A percentile compares a stretch with the other conserved stretches of the same genome.
phyloP scores from a whole-genome alignment of 2,888 invertebrate genomes.

The Teleiodes luculella region DNA sequence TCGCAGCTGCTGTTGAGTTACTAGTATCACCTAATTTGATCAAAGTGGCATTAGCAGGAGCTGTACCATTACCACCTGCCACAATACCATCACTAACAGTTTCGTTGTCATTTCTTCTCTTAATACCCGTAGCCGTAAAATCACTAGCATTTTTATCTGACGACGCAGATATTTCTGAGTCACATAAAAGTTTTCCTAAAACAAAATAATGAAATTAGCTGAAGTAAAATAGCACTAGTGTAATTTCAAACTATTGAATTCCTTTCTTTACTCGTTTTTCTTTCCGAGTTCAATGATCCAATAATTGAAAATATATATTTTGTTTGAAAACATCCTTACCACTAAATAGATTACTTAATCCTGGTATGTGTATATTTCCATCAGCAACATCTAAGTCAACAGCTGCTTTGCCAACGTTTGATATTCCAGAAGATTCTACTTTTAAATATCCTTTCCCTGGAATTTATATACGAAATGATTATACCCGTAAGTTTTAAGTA shows the following conservation, averaged over 20 bases:
- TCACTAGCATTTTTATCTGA: neutral
- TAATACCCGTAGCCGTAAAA: neutral
- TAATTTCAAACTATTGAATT: slow-evolving; percentile 1
- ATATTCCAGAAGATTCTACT: slow-evolving; percentile 55
- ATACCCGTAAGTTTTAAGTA: too few relatives aligned
- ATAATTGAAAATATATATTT: too few relatives aligned
- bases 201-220: neutral
- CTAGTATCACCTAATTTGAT: too few relatives aligned
- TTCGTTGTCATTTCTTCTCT: neutral
- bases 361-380: slow-evolving; percentile 46
- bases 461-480: slow-evolving; percentile 8
- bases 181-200: neutral
- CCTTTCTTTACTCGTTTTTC: too few relatives aligned
- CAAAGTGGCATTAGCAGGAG: neutral
- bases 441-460: slow-evolving; percentile 52
- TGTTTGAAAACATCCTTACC: too few relatives aligned
- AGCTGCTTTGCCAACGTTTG: slow-evolving; percentile 55
- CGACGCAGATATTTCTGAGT: neutral
- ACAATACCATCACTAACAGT: neutral
- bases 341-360: slow-evolving; percentile 44
- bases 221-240: neutral
- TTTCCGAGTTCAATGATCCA: too few relatives aligned
- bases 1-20: too few relatives aligned
- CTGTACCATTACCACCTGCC: neutral
- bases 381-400: slow-evolving; percentile 46